Percentiles rank a stretch among this genome's conserved stretches.
Evolutionary conservation across 1,140 invertebrate genomes (phyloP).

Genomic region (Nixonia krombeini): DNA sequence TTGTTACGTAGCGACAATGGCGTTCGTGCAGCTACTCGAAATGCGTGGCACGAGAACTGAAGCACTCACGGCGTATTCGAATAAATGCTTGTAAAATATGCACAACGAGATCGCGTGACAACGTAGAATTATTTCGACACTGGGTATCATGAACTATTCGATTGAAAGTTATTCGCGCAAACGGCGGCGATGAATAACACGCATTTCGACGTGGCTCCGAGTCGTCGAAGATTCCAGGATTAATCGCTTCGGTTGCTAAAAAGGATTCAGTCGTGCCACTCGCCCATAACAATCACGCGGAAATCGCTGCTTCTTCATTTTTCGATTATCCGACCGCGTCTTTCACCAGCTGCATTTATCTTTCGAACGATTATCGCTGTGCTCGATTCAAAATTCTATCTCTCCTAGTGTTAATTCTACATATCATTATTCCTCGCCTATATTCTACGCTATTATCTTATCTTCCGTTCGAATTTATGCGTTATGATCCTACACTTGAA

Average conservation of each 20-base stretch:
- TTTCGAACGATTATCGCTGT: no score
- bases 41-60: conserved; percentile 55
- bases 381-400: no score
- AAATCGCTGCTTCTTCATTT: no score
- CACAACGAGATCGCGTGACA: conserved; percentile 50
- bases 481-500: no score
- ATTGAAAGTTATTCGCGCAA: conserved; percentile 44
- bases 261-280: no score
- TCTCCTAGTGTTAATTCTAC: no score
- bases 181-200: conserved; percentile 33
- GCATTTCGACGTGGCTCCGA: conserved; percentile 21
- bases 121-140: conserved; percentile 53
- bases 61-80: conserved; percentile 42
- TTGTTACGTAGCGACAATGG: conserved; percentile 65
- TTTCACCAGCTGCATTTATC: no score
- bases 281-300: no score
- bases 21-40: conserved; percentile 54
- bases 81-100: conserved; percentile 54
- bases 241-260: neutral
- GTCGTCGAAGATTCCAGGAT: conserved; percentile 20
- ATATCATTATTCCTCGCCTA: no score
- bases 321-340: no score
- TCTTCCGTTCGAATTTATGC: no score
- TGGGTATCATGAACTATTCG: conserved; percentile 44
- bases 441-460: no score